Evolutionary conservation across 1,140 invertebrate species (phyloP).

Genomic region (Temnothorax nylanderi): DNA sequence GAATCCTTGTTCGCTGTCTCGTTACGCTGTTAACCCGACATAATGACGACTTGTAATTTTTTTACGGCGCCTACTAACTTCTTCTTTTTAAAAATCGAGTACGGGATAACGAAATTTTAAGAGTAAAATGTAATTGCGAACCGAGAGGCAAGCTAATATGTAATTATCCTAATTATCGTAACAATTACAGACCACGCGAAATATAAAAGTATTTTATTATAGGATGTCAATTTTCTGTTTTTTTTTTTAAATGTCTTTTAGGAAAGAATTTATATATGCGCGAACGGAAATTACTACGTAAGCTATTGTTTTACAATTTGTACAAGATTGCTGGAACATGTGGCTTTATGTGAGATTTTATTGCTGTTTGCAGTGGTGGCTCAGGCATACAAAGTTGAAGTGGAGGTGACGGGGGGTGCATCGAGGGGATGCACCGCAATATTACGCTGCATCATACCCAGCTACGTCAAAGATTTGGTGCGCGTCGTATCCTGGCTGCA

Average conservation of each 20-base stretch:
- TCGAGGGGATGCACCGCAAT: slow-evolving; percentile 93
- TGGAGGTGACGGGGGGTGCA: slow-evolving; percentile 89
- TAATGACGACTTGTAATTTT: slow-evolving; percentile 18
- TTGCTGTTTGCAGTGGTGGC: slow-evolving; percentile 89
- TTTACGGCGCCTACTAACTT: background rate
- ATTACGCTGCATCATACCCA: slow-evolving; percentile 92
- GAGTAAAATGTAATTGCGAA: background rate
- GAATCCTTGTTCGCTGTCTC: background rate
- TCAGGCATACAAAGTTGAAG: slow-evolving; percentile 92
- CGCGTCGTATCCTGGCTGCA: slow-evolving; percentile 93
- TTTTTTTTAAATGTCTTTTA: background rate
- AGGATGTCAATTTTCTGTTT: background rate
- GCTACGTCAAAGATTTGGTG: slow-evolving; percentile 93
- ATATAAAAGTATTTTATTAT: background rate
- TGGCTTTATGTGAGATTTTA: slow-evolving; percentile 35
- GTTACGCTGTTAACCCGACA: slow-evolving; percentile 1
- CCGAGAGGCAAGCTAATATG: background rate
- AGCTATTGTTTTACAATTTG: slow-evolving; percentile 28
- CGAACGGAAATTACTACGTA: slow-evolving; percentile 3
- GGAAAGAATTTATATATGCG: background rate
- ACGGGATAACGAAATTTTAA: background rate
- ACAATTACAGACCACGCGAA: background rate
- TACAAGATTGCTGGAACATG: background rate
- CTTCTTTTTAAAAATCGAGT: background rate
- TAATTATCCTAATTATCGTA: background rate